Evolutionary conservation across 2,113 vertebrate species (phyloP).

Genomic region (Dendrocopos noguchii): DNA sequence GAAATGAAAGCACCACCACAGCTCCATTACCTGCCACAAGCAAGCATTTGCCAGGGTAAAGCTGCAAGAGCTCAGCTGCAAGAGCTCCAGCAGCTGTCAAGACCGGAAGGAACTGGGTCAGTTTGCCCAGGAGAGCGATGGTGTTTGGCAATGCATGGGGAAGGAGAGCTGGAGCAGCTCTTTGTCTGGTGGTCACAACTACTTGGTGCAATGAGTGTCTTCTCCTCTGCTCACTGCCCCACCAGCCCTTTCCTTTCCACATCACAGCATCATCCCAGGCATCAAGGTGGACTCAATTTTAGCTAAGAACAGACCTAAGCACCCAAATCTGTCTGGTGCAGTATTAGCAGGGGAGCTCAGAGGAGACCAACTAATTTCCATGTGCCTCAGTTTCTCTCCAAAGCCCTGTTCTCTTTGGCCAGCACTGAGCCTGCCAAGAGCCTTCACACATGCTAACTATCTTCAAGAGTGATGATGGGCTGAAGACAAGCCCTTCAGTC

Average conservation of each 20-base stretch:
- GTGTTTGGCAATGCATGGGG: background rate
- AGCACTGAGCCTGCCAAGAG: background rate
- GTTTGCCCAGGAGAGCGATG: background rate
- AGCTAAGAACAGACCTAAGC: background rate
- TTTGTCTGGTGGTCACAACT: background rate
- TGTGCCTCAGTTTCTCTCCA: background rate
- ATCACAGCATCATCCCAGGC: background rate
- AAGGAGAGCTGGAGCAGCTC: background rate
- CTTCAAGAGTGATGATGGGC: slow-evolving; percentile 17
- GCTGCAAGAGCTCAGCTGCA: background rate
- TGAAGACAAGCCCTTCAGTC: slow-evolving; percentile 6
- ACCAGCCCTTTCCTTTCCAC: background rate
- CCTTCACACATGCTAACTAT: slow-evolving; percentile 28
- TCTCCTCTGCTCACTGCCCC: background rate
- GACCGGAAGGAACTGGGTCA: fast-evolving
- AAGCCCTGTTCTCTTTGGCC: background rate
- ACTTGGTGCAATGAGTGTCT: fast-evolving
- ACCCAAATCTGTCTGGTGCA: background rate
- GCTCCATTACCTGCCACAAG: background rate
- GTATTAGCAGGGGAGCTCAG: background rate
- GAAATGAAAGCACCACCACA: background rate
- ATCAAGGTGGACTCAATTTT: fast-evolving
- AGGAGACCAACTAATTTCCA: background rate
- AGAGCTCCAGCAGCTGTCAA: fast-evolving
- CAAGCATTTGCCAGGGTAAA: fast-evolving